A percentile compares a stretch with the other conserved stretches of the same genome.
These are phyloP conservation scores for Oeneis ivallda DNA, from an alignment of 2,888 invertebrate genomes.

Conservation along the genomic window DNA sequence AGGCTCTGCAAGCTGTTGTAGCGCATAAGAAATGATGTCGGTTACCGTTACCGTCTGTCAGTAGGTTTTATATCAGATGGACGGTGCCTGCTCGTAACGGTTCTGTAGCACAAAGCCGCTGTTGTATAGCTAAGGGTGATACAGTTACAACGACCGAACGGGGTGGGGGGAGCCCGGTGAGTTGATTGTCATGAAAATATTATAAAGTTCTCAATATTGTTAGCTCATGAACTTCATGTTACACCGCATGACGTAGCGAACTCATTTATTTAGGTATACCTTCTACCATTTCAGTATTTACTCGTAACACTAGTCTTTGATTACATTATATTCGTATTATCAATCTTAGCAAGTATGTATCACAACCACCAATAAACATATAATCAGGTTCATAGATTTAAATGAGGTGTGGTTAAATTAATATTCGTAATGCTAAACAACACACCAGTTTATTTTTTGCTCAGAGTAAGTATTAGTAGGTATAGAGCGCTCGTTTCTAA, in stretches of 20 bases:
- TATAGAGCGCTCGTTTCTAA: too few species aligned
- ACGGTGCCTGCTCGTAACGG: conserved; percentile 63
- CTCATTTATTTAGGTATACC: background rate
- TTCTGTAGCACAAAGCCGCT: conserved; percentile 47
- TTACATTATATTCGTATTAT: too few species aligned
- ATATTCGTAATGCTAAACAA: too few species aligned
- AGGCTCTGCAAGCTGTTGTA: conserved; percentile 45
- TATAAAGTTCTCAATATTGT: conserved; percentile 13
- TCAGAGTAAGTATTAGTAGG: too few species aligned
- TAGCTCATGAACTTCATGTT: background rate
- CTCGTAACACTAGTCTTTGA: background rate
- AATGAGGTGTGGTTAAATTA: too few species aligned
- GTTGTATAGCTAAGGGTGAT: conserved; percentile 44
- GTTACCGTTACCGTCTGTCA: conserved; percentile 71
- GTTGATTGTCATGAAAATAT: conserved; percentile 22
- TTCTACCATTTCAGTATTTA: background rate
- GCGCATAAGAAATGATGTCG: conserved; percentile 53
- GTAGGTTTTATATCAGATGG: conserved; percentile 68
- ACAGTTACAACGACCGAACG: conserved; percentile 43
- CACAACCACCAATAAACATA: too few species aligned
- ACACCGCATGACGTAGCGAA: conserved; percentile 12
- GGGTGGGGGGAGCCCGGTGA: conserved; percentile 19
- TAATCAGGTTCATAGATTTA: too few species aligned
- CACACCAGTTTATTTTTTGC: too few species aligned
- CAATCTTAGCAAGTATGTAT: too few species aligned